phyloP scores from a whole-genome alignment of 2,888 invertebrate species.

The Leptopilina syphax region DNA sequence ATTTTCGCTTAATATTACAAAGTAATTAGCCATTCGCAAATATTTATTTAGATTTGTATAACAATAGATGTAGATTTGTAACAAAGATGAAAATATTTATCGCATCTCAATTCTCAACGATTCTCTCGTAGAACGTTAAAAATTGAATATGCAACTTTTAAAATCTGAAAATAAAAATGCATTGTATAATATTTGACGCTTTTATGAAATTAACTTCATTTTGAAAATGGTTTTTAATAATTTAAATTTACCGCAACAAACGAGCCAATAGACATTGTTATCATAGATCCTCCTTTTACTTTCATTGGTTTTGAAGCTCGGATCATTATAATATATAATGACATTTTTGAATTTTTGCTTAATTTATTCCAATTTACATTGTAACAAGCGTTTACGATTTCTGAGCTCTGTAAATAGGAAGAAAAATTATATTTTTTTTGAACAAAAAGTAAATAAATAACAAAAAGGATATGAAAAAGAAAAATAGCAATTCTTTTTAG shows the following conservation, averaged over 20 bases:
- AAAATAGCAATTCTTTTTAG: too few species aligned
- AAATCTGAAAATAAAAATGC: neutral
- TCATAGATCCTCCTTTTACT: neutral
- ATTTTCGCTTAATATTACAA: too few species aligned
- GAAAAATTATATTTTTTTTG: neutral
- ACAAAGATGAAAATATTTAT: too few species aligned
- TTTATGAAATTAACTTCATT: neutral
- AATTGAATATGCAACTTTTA: neutral
- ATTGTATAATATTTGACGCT: neutral
- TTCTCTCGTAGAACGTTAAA: neutral
- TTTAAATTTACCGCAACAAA: slow-evolving; percentile 1
- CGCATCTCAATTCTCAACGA: too few species aligned
- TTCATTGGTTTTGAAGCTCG: neutral
- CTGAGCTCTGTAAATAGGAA: neutral
- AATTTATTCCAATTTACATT: neutral
- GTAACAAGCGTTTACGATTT: neutral
- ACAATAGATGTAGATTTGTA: too few species aligned
- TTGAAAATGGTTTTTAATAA: neutral
- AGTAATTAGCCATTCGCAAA: too few species aligned
- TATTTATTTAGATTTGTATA: too few species aligned
- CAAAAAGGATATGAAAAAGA: too few species aligned
- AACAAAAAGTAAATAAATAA: too few species aligned
- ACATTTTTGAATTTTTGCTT: neutral
- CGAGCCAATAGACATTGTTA: neutral
- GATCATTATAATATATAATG: neutral